Percentiles rank a stretch among this genome's conserved stretches.
Conservation (phyloP, 2,113 vertebrate genomes). For the Xiphias gladius region DNA sequence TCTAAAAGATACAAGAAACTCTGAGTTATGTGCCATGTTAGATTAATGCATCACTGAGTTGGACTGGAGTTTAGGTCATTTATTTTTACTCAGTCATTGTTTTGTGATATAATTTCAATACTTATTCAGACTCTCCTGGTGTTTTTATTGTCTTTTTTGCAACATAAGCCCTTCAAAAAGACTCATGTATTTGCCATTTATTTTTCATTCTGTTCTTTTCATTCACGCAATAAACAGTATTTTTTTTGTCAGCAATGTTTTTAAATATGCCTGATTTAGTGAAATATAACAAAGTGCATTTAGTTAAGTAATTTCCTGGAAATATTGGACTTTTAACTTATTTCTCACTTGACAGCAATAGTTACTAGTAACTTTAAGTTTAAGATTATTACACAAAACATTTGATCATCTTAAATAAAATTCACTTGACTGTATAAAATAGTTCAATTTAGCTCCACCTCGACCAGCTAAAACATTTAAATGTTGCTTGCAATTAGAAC, state of each 20-base stretch:
- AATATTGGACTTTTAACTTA: background rate
- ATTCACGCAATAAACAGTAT: constrained; percentile 35
- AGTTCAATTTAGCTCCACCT: background rate
- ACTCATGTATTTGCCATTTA: background rate
- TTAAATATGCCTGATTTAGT: background rate
- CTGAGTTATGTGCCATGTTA: constrained; percentile 12
- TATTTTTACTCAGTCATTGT: background rate
- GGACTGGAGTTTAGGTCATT: background rate
- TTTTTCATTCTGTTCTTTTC: background rate
- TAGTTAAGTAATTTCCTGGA: background rate
- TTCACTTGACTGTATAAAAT: background rate
- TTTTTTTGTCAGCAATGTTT: constrained; percentile 6
- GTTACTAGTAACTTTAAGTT: no score
- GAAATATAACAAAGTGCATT: background rate
- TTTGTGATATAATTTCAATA: constrained; percentile 11
- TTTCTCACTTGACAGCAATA: background rate
- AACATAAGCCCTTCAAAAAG: constrained; percentile 12
- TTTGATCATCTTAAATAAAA: background rate
- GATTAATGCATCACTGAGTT: background rate
- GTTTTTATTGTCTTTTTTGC: background rate
- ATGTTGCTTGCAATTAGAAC: no score
- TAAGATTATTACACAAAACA: no score
- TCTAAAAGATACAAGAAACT: constrained; percentile 10
- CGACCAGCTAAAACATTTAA: no score
- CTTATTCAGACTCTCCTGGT: background rate